Evolutionary conservation across 2,113 vertebrate genomes (phyloP), one percentile per base, ranked within the genome.

Genomic region (Triplophysa siluroides): DNA sequence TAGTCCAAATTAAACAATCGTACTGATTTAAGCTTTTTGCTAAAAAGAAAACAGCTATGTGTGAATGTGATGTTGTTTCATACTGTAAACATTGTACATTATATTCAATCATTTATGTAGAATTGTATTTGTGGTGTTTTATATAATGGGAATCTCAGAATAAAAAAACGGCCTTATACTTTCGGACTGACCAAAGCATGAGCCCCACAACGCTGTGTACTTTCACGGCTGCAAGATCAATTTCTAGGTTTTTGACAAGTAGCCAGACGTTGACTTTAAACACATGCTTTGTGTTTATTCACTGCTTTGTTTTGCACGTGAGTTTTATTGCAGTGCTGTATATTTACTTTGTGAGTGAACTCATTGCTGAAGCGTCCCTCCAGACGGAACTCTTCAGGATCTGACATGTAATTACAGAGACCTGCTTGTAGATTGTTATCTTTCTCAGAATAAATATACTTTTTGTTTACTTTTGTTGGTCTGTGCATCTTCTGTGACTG

Each of bases 401-500:
- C 70, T 75, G 63, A 60, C 18, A 62, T 71, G 33, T 64, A 29
- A 63, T 67, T 66, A 79, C 62, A 76, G 50, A 70, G 47, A 74
- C 65, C 41, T 65, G 24, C 73, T 62, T 71, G 70, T 78, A 77
- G 54, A 45, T 23, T 76, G 16, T 29, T 74, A 63, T 72, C 43
- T 47, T 76, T 83, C 63, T 63, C 45, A 23, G 63, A 80, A 83
- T 80, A 78, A 82, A 85, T 52, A 77, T 52, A 64, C 33, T 58
- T 69, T 71, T 69, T 64, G 63, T 72, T 16, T 78, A 29, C 61
- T 66, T 10, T 19, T 65, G 16, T 18, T n/a, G 45, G 74, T 71
- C 45, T 77, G 16, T 65, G 61, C 43, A 16, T 41, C n/a, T 26
- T 78, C 14, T 29, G 29, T 8, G 7, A 58, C 19, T 63, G 41